These are phyloP conservation scores for Samia ricini DNA, from an alignment of 1,140 invertebrate species.

Conservation along the genomic window DNA sequence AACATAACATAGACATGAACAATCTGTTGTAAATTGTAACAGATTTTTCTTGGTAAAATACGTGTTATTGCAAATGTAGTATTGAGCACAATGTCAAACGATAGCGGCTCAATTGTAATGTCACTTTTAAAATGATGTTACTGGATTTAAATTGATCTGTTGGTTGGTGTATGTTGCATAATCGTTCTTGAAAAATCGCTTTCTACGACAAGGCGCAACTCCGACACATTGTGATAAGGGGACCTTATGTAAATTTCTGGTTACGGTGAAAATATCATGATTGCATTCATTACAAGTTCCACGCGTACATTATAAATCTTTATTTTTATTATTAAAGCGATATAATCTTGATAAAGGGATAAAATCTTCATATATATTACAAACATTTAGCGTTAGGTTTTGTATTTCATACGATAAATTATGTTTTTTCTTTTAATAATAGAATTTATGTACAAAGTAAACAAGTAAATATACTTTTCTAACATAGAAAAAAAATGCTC, in stretches of 20 bases:
- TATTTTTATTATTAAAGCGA: no score
- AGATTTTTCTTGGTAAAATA: not conserved
- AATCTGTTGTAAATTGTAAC: not conserved
- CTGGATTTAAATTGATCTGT: slow-evolving; percentile 43
- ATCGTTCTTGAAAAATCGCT: slow-evolving; percentile 65
- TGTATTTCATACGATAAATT: no score
- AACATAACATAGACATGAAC: not conserved
- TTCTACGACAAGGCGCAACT: slow-evolving; percentile 47
- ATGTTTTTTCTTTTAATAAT: no score
- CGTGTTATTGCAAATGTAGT: not conserved
- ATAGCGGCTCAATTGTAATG: slow-evolving; percentile 5
- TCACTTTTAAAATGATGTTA: slow-evolving; percentile 25
- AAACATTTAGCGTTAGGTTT: no score
- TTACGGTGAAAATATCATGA: not conserved
- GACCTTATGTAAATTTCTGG: slow-evolving; percentile 37
- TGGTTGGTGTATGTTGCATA: slow-evolving; percentile 46
- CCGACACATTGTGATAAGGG: slow-evolving; percentile 61
- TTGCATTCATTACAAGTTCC: not conserved
- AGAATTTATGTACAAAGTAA: no score
- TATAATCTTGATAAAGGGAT: no score
- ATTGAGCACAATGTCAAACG: slow-evolving; percentile 6
- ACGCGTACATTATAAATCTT: not conserved
- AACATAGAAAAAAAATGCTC: no score
- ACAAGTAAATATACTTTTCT: no score
- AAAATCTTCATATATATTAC: no score